phyloP scores from a whole-genome alignment of 2,888 invertebrate genomes.

The Tetranychus truncatus region DNA sequence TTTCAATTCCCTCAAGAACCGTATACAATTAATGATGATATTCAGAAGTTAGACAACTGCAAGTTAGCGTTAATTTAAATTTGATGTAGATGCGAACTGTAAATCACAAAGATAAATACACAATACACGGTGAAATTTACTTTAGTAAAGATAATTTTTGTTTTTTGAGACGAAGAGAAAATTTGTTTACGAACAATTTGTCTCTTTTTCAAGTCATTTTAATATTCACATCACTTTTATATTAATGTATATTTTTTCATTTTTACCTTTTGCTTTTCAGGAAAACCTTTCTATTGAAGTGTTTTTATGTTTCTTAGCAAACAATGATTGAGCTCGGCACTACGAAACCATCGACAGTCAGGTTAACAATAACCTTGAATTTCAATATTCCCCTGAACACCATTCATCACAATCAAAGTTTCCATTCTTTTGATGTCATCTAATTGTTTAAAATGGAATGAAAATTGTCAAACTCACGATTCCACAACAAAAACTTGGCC shows the following conservation, averaged over 20 bases:
- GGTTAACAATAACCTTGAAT: neutral
- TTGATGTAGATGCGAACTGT: no score
- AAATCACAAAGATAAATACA: no score
- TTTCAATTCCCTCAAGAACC: neutral
- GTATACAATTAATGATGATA: neutral
- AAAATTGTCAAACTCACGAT: no score
- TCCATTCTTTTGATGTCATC: no score
- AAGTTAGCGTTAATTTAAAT: no score
- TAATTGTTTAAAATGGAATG: no score
- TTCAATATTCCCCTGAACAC: neutral
- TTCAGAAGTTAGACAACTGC: neutral
- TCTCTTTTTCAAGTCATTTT: no score
- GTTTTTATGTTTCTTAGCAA: neutral
- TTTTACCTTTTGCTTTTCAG: neutral
- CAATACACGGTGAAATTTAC: no score
- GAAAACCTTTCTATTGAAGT: neutral
- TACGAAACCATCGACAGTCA: neutral
- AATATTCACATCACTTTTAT: neutral
- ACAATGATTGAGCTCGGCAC: neutral
- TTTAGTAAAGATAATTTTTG: no score
- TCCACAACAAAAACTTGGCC: no score
- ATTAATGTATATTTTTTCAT: neutral
- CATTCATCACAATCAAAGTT: neutral
- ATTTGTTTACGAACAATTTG: no score
- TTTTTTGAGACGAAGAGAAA: no score